Percentiles rank a stretch among this genome's conserved stretches.
phyloP scores from a whole-genome alignment of 2,888 invertebrate species.

The Latrodectus elegans region DNA sequence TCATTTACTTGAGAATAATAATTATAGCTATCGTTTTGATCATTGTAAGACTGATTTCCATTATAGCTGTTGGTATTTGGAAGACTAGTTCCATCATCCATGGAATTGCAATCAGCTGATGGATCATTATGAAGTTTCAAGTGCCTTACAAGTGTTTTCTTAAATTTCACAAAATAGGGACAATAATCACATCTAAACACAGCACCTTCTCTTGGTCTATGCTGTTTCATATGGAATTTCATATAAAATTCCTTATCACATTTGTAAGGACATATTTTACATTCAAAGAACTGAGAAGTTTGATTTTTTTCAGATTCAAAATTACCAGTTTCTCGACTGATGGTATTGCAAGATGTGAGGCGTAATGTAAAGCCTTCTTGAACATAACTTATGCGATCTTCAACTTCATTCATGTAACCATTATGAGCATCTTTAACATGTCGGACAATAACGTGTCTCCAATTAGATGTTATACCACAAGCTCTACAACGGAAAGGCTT shows the following conservation, averaged over 20 bases:
- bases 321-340: not conserved
- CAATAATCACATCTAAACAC: slow-evolving; percentile 88
- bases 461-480: slow-evolving; percentile 75
- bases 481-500: slow-evolving; percentile 71
- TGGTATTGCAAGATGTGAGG: slow-evolving; percentile 31
- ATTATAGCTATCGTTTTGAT: slow-evolving; percentile 11
- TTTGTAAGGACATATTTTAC: slow-evolving; percentile 84
- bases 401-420: slow-evolving; percentile 67
- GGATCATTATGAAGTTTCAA: slow-evolving; percentile 78
- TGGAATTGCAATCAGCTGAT: not conserved
- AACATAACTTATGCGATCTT: slow-evolving; percentile 67
- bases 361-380: slow-evolving; percentile 51
- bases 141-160: slow-evolving; percentile 81
- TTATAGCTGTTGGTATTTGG: not conserved
- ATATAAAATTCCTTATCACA: slow-evolving; percentile 79
- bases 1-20: slow-evolving; percentile 27
- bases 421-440: slow-evolving; percentile 73
- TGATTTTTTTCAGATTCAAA: not conserved
- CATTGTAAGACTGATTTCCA: slow-evolving; percentile 13
- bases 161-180: slow-evolving; percentile 79
- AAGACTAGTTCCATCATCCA: not conserved
- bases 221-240: slow-evolving; percentile 82
- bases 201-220: slow-evolving; percentile 80
- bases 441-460: slow-evolving; percentile 74
- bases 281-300: slow-evolving; percentile 73